phyloP scores from a whole-genome alignment of 2,888 invertebrate genomes.

The Nomada flava region DNA sequence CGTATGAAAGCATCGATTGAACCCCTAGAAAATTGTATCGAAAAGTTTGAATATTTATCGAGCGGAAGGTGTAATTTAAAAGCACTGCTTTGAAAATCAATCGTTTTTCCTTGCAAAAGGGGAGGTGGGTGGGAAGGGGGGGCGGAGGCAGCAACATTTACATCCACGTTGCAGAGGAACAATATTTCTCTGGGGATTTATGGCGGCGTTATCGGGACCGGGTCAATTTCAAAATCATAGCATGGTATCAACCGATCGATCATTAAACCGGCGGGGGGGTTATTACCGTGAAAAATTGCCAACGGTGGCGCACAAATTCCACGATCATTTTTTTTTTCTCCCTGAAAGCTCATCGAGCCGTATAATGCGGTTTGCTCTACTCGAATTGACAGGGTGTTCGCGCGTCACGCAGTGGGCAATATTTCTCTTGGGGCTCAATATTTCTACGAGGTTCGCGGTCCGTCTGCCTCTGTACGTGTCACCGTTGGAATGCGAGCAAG shows the following conservation, averaged over 20 bases:
- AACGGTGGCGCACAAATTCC: conserved; percentile 32
- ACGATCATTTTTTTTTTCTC: conserved; percentile 26
- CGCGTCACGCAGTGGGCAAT: conserved; percentile 57
- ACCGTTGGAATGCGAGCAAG: conserved; percentile 65
- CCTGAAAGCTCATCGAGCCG: conserved; percentile 39
- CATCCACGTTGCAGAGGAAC: conserved; percentile 49
- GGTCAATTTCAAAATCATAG: conserved; percentile 52
- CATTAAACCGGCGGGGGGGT: conserved; percentile 45
- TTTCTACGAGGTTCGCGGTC: conserved; percentile 67
- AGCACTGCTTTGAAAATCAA: conserved; percentile 31
- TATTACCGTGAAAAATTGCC: conserved; percentile 57
- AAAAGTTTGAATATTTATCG: background rate
- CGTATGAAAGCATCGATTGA: background rate
- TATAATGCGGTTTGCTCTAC: conserved; percentile 56
- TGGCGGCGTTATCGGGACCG: background rate
- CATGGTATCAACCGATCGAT: conserved; percentile 55
- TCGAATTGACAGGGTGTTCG: conserved; percentile 57
- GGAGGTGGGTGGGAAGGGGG: background rate
- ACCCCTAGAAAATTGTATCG: background rate
- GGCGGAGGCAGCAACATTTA: conserved; percentile 22
- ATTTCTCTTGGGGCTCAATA: conserved; percentile 68
- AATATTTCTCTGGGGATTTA: conserved; percentile 45
- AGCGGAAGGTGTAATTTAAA: conserved; percentile 1
- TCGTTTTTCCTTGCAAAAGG: conserved; percentile 23
- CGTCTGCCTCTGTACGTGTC: conserved; percentile 67